Conservation (phyloP, 2,113 vertebrate genomes). For the Zosterops lateralis region DNA sequence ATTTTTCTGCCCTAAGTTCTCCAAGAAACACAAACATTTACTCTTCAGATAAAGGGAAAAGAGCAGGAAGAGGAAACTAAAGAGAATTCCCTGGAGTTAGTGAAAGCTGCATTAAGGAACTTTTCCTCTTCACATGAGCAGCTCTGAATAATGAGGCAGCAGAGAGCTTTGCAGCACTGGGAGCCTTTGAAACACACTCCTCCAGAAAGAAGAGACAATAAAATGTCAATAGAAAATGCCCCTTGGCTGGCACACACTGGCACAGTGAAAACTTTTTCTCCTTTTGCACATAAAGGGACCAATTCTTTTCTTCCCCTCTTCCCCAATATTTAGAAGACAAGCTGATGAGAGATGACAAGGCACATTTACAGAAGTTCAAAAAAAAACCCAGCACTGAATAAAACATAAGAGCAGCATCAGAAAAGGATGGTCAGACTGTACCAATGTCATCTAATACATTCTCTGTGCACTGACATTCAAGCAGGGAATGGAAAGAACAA, state of each 20-base stretch:
- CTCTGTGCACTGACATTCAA: not conserved
- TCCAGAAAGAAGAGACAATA: not conserved
- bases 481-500: not conserved
- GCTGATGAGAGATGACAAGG: not conserved
- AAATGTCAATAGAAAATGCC: slow-evolving; percentile 6
- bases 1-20: not conserved
- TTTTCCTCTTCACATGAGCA: not conserved
- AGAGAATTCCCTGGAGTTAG: not conserved
- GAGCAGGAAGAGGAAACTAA: not conserved
- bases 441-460: not conserved
- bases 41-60: slow-evolving; percentile 15
- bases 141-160: slow-evolving; percentile 8
- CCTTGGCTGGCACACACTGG: not conserved
- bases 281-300: not conserved
- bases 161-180: not conserved
- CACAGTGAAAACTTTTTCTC: not conserved
- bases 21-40: slow-evolving; percentile 31
- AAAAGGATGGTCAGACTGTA: not conserved
- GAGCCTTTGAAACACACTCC: not conserved
- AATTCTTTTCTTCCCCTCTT: not conserved
- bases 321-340: not conserved
- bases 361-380: not conserved
- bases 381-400: not conserved
- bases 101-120: not conserved
- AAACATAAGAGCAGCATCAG: not conserved